Conservation (phyloP, 2,888 invertebrate genomes). For the Smittia sp. region DNA sequence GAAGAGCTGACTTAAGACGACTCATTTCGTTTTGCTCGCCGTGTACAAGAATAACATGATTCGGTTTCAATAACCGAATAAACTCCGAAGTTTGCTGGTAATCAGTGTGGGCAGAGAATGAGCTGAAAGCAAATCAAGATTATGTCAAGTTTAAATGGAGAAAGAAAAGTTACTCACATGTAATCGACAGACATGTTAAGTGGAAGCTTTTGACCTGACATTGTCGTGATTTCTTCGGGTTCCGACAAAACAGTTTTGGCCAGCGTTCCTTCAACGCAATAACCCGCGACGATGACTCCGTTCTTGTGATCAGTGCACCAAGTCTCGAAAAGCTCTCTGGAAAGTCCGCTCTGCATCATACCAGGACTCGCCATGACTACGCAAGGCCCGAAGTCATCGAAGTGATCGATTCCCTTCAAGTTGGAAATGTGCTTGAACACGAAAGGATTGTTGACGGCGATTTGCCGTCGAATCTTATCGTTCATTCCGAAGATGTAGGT, state of each 20-base stretch:
- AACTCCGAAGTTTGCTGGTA: conserved; percentile 98
- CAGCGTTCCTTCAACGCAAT: conserved; percentile 86
- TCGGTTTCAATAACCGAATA: conserved; percentile 87
- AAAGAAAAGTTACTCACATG: conserved; percentile 56
- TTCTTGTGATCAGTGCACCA: conserved; percentile 99
- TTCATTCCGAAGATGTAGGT: conserved; percentile 99
- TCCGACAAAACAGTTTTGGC: conserved; percentile 94
- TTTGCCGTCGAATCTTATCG: conserved; percentile 91
- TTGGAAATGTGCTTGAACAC: conserved; percentile 97
- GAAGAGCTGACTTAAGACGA: conserved; percentile 88
- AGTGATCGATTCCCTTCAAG: conserved; percentile 96
- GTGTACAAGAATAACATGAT: conserved; percentile 95
- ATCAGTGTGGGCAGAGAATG: conserved; percentile 98
- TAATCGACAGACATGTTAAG: conserved; percentile 98
- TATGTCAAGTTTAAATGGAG: too few relatives aligned
- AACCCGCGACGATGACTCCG: conserved; percentile 97
- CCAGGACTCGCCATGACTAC: conserved; percentile 99
- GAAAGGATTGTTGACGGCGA: conserved; percentile 97
- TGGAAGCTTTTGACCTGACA: conserved; percentile 93
- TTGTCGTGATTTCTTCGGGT: conserved; percentile 94
- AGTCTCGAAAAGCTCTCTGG: conserved; percentile 94
- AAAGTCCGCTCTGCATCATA: conserved; percentile 99
- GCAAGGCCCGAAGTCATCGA: conserved; percentile 98
- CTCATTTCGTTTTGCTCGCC: conserved; percentile 99
- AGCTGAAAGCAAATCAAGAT: too few relatives aligned